Base-by-base conservation (phyloP, 1,140 invertebrate species). In the Polypedilum vanderplanki region DNA sequence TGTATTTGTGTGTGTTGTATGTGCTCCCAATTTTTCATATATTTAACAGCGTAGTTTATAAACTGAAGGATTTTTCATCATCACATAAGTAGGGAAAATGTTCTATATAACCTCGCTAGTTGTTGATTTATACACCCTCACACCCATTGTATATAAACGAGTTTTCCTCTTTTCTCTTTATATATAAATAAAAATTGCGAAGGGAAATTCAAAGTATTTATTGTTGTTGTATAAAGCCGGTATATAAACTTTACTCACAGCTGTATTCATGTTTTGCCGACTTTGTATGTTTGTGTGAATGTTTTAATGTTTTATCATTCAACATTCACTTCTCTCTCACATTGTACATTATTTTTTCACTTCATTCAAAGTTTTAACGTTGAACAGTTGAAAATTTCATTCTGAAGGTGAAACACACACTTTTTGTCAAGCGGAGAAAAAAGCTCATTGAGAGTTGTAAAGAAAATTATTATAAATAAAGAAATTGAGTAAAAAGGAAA, bases 361-460 rank as follows among this genome's bases (percentile, higher is more conserved):
- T 70, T 70, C 65, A 70, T 70, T 70, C 65, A 70, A 70, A 70
- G 65, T 70, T 70, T 18, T 17, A 70, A 18, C 65, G 65, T 70
- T 70, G 65, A 70, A 20, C 65, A 70, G 65, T 70, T 70, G 65
- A 70, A 70, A 70, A 20, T 8, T 70, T 70, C 65, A 70, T 70
- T 70, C 65, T 70, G 65, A 70, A 70, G 65, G 65, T 70, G 20
- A 18, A 70, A 70, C 65, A 70, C 65, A 70, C 17, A 22, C 18
- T 70, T 70, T 18, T 33, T 20, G 15, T 18, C 65, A 10, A 70
- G 65, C 65, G 12, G 46, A 57, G 46, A 70, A 70, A 70, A 70
- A 70, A 70, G 65, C 65, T 70, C 20, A 70, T 18, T 18, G 65
- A 12, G 12, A 57, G 18, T 18, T 10, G 65, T n/a, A 70, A 22